phyloP scores from a whole-genome alignment of 2,113 vertebrate genomes.

The Perca fluviatilis region DNA sequence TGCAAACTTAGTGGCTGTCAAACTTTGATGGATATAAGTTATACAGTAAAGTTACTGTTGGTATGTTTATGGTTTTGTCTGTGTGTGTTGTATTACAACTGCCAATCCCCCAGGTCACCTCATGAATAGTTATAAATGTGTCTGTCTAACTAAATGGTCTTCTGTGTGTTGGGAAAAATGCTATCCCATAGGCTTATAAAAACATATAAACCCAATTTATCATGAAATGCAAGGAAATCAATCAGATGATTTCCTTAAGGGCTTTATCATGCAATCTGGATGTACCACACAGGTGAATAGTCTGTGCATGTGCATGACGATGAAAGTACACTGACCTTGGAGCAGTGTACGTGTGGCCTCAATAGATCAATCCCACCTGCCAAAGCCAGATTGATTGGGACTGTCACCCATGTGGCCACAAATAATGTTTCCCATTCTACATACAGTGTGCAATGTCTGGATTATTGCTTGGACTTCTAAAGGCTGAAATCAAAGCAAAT shows the following conservation, averaged over 20 bases:
- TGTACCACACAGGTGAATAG: not conserved
- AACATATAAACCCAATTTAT: not conserved
- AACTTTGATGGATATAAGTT: constrained; percentile 55
- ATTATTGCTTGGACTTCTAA: constrained; percentile 5
- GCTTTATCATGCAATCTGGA: not conserved
- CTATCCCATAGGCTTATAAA: constrained; percentile 6
- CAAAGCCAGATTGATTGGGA: constrained; percentile 42
- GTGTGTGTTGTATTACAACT: constrained; percentile 11
- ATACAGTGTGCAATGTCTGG: not conserved
- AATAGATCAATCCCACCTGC: constrained; percentile 48
- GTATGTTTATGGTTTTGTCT: constrained; percentile 1
- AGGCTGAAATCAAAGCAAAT: not conserved
- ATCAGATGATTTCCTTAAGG: not conserved
- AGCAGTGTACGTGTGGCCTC: constrained; percentile 2
- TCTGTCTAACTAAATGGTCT: not conserved
- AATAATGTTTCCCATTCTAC: constrained; percentile 27
- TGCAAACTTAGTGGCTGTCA: constrained; percentile 45
- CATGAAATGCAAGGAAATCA: constrained; percentile 3
- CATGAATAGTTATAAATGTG: not conserved
- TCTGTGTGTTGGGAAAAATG: not conserved
- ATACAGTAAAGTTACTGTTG: not conserved
- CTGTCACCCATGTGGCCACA: constrained; percentile 21
- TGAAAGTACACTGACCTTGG: constrained; percentile 48
- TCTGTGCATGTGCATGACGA: constrained; percentile 37
- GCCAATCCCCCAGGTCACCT: constrained; percentile 20